Base-by-base conservation (phyloP, 2,797 vertebrate genomes). In the Artibeus jamaicensis region DNA sequence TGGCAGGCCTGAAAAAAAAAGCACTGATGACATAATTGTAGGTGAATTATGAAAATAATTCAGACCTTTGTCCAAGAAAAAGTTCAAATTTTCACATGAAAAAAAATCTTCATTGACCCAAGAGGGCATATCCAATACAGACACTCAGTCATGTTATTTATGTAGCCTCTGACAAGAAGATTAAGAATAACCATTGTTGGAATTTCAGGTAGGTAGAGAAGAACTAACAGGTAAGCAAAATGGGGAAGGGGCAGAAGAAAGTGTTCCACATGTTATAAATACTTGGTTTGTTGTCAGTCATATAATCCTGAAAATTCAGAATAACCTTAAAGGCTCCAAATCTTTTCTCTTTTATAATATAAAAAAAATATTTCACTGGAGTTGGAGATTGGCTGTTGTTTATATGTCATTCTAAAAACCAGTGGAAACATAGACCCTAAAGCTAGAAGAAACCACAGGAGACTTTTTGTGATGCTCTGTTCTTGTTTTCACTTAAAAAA, bases 11-110 rank as follows among this genome's bases (percentile, higher is more conserved):
- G 57, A 32, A 29, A 44, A 70, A 32, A 70, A n/a, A 97, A 88
- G 15, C 83, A 89, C 70, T 94, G 89, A 97, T 96, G 85, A 97
- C 96, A 96, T 96, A 98, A 98, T 96, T 98, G 91, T 85, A 74
- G 42, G 59, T 95, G 15, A 94, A 91, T 90, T 96, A 94, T 94
- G 97, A 92, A 93, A 86, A 86, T 91, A 91, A 89, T 44, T 91
- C 93, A 96, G 79, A 81, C 83, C 81, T 95, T 94, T 82, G 93
- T 85, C 57, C 88, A 92, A 97, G 83, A 97, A 76, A 97, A 29
- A 93, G 81, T 97, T 98, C 55, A 95, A 77, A 86, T 34, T 86
- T 98, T 95, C 65, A 91, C 50, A n/a, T 70, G 10, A 24, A 79
- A 65, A 86, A 83, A 84, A 39, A 34, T 8, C 50, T 42, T 37